Evolutionary conservation across 2,888 invertebrate species (phyloP).

Genomic region (Rosalia funebris): DNA sequence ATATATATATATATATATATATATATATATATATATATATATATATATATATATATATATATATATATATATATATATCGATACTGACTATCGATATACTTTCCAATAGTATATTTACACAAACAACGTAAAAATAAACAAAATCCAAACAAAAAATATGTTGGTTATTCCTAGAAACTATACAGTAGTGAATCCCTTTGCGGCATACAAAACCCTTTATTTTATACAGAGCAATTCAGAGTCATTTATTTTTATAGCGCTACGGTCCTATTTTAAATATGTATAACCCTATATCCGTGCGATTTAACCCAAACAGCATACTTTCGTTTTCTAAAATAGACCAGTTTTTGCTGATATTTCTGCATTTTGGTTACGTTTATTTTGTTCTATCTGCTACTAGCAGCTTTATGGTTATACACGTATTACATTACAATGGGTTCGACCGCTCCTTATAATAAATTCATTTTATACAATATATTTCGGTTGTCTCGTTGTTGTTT

Average conservation of each 20-base stretch:
- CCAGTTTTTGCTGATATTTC: conserved; percentile 35
- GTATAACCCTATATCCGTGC: conserved; percentile 42
- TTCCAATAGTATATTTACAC: conserved; percentile 17
- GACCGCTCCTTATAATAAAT: too few relatives aligned
- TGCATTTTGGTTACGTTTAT: conserved; percentile 28
- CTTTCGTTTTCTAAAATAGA: conserved; percentile 49
- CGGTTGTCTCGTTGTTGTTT: too few relatives aligned
- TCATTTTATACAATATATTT: too few relatives aligned
- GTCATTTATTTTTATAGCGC: conserved; percentile 50
- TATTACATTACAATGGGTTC: conserved; percentile 18
- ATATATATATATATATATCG: neutral
- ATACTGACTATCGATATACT: neutral
- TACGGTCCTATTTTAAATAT: conserved; percentile 34
- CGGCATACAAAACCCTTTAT: conserved; percentile 51
- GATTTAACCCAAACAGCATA: conserved; percentile 46
- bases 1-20: too few relatives aligned
- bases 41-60: neutral
- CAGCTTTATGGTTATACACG: conserved; percentile 33
- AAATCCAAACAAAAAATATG: conserved; percentile 3
- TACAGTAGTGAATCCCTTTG: conserved; percentile 53
- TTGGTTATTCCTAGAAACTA: conserved; percentile 43
- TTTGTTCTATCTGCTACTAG: conserved; percentile 14
- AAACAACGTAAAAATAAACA: conserved; percentile 15
- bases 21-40: too few relatives aligned
- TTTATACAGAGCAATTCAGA: conserved; percentile 44